These are phyloP conservation scores for Achroia grisella DNA, from an alignment of 1,140 invertebrate species.

Conservation along the genomic window DNA sequence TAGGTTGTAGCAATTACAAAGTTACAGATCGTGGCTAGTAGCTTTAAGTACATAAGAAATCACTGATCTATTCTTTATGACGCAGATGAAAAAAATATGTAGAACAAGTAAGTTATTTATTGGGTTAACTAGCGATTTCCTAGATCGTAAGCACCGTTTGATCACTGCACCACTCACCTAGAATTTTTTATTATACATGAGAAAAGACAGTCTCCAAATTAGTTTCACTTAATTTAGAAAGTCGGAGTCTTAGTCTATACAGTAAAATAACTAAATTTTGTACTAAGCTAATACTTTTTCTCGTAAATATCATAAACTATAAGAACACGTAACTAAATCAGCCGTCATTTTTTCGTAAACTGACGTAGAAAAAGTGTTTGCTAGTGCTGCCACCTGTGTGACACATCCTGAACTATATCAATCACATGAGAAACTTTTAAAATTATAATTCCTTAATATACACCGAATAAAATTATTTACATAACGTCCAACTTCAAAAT, in stretches of 20 bases:
- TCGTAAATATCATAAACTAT: slow-evolving; percentile 76
- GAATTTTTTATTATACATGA: slow-evolving; percentile 60
- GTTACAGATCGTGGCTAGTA: too few relatives aligned
- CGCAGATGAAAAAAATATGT: too few relatives aligned
- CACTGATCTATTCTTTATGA: too few relatives aligned
- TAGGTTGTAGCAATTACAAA: too few relatives aligned
- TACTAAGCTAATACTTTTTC: slow-evolving; percentile 63
- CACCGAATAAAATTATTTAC: background rate
- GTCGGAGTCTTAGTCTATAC: slow-evolving; percentile 33
- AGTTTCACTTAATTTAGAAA: slow-evolving; percentile 54
- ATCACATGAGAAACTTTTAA: slow-evolving; percentile 55
- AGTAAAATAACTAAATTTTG: slow-evolving; percentile 38
- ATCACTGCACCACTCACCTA: slow-evolving; percentile 60
- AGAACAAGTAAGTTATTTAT: slow-evolving; percentile 9
- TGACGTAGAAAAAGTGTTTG: slow-evolving; percentile 52
- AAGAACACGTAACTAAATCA: slow-evolving; percentile 74
- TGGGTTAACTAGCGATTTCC: slow-evolving; percentile 51
- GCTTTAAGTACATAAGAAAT: too few relatives aligned
- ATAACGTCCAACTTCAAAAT: background rate
- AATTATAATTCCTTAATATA: slow-evolving; percentile 7
- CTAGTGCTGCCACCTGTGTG: slow-evolving; percentile 58
- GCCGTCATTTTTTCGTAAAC: slow-evolving; percentile 75
- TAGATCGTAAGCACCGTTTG: slow-evolving; percentile 46
- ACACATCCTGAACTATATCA: slow-evolving; percentile 47
- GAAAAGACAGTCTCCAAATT: slow-evolving; percentile 41